Evolutionary conservation across 2,113 vertebrate species (phyloP).

Genomic region (Psephotus haematonotus): DNA sequence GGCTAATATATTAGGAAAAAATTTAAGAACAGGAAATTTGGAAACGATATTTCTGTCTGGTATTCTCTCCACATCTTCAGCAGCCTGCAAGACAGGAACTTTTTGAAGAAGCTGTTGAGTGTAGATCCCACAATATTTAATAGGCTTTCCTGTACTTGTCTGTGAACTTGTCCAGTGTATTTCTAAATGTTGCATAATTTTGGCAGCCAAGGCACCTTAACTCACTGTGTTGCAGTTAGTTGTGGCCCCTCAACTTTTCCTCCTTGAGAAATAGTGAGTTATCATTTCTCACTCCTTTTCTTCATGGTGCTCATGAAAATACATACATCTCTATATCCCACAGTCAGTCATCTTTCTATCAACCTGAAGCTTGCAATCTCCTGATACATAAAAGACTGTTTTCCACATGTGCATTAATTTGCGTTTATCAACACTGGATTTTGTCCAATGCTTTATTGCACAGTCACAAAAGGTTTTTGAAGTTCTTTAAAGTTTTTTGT

Average conservation of each 20-base stretch:
- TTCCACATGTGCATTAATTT: background rate
- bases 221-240: background rate
- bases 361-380: background rate
- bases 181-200: background rate
- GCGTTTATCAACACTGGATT: background rate
- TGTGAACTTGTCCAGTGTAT: background rate
- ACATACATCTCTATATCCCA: background rate
- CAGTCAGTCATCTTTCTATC: background rate
- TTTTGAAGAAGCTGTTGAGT: background rate
- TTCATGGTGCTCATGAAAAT: background rate
- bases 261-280: background rate
- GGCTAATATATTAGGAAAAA: background rate
- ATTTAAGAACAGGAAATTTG: background rate
- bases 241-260: background rate
- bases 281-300: background rate
- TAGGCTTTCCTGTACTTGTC: background rate
- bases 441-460: background rate
- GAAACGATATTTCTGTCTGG: background rate
- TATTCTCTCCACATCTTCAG: background rate
- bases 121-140: background rate
- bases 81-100: background rate
- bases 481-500: background rate
- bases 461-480: background rate
- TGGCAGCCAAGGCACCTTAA: background rate
- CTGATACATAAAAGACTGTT: background rate